Evolutionary conservation across 2,888 invertebrate genomes (phyloP).

Genomic region (Lepidochrysops patricia): DNA sequence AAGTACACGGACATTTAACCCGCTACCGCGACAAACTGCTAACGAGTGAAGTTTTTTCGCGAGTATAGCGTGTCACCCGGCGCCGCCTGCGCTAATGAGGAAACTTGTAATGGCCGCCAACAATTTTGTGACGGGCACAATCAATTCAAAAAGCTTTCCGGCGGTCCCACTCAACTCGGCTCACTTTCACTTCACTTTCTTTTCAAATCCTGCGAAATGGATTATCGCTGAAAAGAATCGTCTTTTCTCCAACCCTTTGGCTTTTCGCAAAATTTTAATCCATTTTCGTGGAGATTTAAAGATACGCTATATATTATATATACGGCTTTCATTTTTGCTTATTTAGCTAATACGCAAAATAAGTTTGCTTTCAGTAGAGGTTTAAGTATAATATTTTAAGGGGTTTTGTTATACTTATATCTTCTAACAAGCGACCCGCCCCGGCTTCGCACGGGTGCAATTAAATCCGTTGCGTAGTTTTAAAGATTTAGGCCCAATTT

Average conservation of each 20-base stretch:
- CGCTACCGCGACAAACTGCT: background rate
- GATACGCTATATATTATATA: background rate
- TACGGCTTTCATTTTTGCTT: background rate
- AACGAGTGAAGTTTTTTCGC: conserved; percentile 2
- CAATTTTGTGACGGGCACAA: conserved; percentile 64
- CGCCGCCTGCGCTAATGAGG: conserved; percentile 62
- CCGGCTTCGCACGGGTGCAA: too few relatives aligned
- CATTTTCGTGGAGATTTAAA: conserved; percentile 10
- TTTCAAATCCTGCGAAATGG: conserved; percentile 34
- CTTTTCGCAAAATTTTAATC: conserved; percentile 15
- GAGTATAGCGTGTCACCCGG: conserved; percentile 15
- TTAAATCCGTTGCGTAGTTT: too few relatives aligned
- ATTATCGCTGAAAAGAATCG: conserved; percentile 21
- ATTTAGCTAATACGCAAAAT: background rate
- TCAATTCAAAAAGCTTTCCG: conserved; percentile 63
- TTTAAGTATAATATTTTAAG: too few relatives aligned
- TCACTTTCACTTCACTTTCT: conserved; percentile 41
- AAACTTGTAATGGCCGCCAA: conserved; percentile 65
- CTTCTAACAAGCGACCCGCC: too few relatives aligned
- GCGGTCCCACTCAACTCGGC: conserved; percentile 38
- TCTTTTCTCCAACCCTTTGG: conserved; percentile 14
- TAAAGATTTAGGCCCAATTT: too few relatives aligned
- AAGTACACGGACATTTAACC: background rate
- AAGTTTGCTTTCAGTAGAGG: background rate
- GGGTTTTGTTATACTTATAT: too few relatives aligned